Evolutionary conservation across 2,888 invertebrate genomes (phyloP), one percentile per base, ranked within the genome.

Genomic region (Temnothorax rugatulus): DNA sequence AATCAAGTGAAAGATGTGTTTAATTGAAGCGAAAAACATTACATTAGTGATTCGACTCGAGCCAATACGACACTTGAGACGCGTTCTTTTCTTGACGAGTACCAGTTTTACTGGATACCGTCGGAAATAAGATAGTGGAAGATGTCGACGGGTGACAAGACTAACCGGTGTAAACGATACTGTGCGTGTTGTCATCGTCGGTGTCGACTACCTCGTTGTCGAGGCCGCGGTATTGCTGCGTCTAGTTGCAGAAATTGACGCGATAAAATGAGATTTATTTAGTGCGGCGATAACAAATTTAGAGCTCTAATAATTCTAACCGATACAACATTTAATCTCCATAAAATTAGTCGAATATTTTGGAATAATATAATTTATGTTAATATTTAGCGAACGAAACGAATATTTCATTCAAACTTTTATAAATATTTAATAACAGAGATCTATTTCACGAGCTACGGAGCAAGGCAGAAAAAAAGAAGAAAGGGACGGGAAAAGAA

Each of bases 161-260:
- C 69, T 83, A 85, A 90, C 89, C 88, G 81, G 90, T 91, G 91
- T 92, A 93, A 91, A 87, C 87, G 92, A 93, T 92, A 92, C 86
- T 75, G 83, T 64, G 83, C 84, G 84, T 82, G 75, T 86, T 83
- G 74, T 85, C 84, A 84, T 74, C n/a, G 29, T 41, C 84, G 83
- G 85, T 86, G 87, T 88, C 85, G 87, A 86, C 89, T 89, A 90
- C 90, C 87, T 88, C 85, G 41, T 64, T 64, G 88, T 89, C 87
- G 91, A 90, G 92, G 88, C 88, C 89, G 89, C 88, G 88, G 90
- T 89, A 88, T 88, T 87, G 79, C 85, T 74, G 77, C 34, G 50
- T 74, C n/a, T 81, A 83, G 83, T 84, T 88, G 85, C 90, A 90
- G 87, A 86, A 91, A 88, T 69, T 38, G 52, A 54, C 85, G 63